phyloP scores from a whole-genome alignment of 2,797 vertebrate genomes.

The Mormyrops attenuatus region DNA sequence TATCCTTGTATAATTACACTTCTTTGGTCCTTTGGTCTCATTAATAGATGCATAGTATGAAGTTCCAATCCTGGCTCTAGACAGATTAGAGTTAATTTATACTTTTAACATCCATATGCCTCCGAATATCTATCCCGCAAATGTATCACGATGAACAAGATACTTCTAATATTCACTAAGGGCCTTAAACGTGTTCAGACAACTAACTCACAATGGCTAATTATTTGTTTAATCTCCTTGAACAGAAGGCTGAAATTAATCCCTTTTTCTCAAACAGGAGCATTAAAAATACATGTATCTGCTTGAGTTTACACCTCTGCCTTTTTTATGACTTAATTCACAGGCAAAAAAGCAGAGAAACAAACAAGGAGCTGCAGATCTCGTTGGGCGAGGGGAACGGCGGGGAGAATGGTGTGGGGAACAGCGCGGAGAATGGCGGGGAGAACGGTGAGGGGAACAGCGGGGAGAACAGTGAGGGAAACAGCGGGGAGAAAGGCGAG shows the following conservation, averaged over 20 bases:
- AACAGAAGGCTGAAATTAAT: slow-evolving; percentile 3
- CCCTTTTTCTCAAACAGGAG: neutral
- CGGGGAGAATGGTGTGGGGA: too few species aligned
- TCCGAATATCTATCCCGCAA: neutral
- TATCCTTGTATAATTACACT: neutral
- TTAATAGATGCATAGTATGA: neutral
- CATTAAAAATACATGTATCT: neutral
- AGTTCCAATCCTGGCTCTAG: neutral
- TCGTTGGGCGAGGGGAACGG: neutral
- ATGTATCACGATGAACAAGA: neutral
- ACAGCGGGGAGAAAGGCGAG: rapidly evolving
- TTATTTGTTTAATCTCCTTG: neutral
- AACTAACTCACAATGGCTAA: neutral
- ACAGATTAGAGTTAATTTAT: neutral
- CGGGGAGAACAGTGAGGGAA: too few species aligned
- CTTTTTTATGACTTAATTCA: neutral
- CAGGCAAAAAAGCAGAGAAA: neutral
- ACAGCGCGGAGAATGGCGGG: too few species aligned
- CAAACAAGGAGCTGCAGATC: neutral
- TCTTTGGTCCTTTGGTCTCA: neutral
- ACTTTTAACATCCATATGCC: neutral
- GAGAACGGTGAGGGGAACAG: too few species aligned
- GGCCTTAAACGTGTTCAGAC: neutral
- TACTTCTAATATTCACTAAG: neutral
- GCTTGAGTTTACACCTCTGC: neutral